Base-by-base conservation (phyloP, 2,888 invertebrate species). In the Anthrax anthrax region DNA sequence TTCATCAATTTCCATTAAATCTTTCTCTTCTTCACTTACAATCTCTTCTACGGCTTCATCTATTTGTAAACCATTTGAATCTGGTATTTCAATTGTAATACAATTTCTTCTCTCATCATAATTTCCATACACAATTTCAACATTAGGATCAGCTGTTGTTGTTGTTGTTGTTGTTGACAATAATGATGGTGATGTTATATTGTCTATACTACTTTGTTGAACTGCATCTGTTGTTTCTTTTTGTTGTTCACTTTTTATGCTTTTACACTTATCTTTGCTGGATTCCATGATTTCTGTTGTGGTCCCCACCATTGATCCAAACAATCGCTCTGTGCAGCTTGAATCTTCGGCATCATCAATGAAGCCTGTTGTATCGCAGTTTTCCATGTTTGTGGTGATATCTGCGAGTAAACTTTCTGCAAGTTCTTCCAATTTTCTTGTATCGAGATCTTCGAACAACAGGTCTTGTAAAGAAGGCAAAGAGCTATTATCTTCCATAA, bases 271-370 rank as follows among this genome's bases (percentile, higher is more conserved):
- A 50, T 49, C 43, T 50, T 52, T 23, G 84, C 73, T 56, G 87
- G 87, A 65, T 85, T 87, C 88, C 87, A 88, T 58, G 72, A 80
- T 69, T 77, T 83, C 70, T 87, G 87, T 61, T 84, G 84, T 44
- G 81, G 80, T 51, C 87, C 86, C 88, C 88, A 87, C 87, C 88
- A 88, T 58, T 81, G 80, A 61, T 78, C 72, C 65, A 77, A 73
- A 57, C 75, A 66, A 42, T 64, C 63, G 62, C 65, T 65, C 58
- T 64, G 65, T 47, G 57, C 64, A 47, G 73, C 70, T 55, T 71
- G 72, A 58, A 68, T 63, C 57, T 69, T 61, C 42, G 68, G 71
- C 55, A 74, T 64, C 59, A 79, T 75, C 63, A 75, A 75, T 72
- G 75, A 76, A 55, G 82, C 77, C 60, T 75, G 73, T 69, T 74